phyloP scores from a whole-genome alignment of 2,797 vertebrate genomes.

The Pristis pectinata region DNA sequence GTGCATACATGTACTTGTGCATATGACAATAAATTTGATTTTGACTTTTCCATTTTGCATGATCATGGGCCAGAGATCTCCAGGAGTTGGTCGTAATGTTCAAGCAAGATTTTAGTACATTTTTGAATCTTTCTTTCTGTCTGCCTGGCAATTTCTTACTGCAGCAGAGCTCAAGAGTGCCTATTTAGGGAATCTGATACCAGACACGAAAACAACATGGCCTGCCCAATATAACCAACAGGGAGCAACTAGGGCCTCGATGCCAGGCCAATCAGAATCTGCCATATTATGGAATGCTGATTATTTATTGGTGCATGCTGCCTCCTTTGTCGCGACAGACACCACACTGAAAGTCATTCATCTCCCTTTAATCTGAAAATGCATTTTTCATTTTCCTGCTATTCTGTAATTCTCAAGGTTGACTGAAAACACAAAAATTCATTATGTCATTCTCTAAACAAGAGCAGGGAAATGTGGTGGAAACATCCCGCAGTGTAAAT shows the following conservation, averaged over 20 bases:
- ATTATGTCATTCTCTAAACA: not conserved
- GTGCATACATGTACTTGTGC: no score
- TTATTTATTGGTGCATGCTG: not conserved
- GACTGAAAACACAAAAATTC: not conserved
- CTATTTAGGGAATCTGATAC: no score
- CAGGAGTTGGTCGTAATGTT: no score
- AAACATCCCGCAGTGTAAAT: not conserved
- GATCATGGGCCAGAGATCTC: no score
- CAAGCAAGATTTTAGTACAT: no score
- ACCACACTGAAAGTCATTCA: not conserved
- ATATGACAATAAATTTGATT: no score
- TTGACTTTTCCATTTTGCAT: no score
- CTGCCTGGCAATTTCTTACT: no score
- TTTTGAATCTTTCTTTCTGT: no score
- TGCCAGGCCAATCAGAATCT: not conserved
- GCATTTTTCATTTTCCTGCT: not conserved
- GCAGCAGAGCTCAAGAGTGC: no score
- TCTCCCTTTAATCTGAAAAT: not conserved
- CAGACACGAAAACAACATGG: no score
- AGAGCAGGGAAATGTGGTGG: not conserved
- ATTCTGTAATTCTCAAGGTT: not conserved
- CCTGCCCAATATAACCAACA: no score
- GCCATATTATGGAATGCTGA: not conserved
- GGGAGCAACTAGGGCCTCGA: not conserved
- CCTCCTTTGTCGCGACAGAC: not conserved